Base-by-base conservation (phyloP, 2,888 invertebrate genomes). In the Acleris emargana region DNA sequence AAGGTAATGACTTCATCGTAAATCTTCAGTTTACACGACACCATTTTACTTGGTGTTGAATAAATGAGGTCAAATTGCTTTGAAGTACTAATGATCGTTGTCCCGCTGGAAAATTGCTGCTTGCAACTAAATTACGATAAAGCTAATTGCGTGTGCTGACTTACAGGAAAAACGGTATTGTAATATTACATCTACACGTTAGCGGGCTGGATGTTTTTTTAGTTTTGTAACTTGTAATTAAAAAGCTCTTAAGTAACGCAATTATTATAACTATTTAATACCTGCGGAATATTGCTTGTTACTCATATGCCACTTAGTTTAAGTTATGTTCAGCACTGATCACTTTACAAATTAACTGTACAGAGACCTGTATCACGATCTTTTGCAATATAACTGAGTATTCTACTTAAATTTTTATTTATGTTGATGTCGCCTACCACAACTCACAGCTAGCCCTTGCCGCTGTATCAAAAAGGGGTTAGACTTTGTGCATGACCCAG, bases 1-100 rank as follows among this genome's bases (percentile, higher is more conserved):
- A 91, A 89, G 83, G 84, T 90, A 91, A 91, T 91, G 91, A 88
- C 91, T 91, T 89, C 88, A 91, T 91, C 91, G 89, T 91, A 90
- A 90, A 91, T 90, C 90, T 89, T 81, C 73, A 81, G 79, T 84
- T 82, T 88, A 89, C 88, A 88, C 89, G 90, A 89, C 89, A 89
- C 84, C 84, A 86, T 87, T 88, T 88, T 86, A 81, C 84, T 86
- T 81, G 84, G 87, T 88, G 88, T 84, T 87, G 87, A 87, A 88
- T 89, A 89, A 90, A 88, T 89, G 86, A 81, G 84, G 82, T 83
- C 83, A 82, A 87, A 88, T 89, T 86, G 80, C 84, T 78, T 69
- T 73, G 70, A 76, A 76, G 80, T 82, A 83, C 83, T 87, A 87
- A 87, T 86, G 83, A 84, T 76, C 78, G 74, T 81, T 82, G 80